These are phyloP conservation scores for Octodon degus DNA, from an alignment of 2,113 vertebrate species.

Conservation along the genomic window DNA sequence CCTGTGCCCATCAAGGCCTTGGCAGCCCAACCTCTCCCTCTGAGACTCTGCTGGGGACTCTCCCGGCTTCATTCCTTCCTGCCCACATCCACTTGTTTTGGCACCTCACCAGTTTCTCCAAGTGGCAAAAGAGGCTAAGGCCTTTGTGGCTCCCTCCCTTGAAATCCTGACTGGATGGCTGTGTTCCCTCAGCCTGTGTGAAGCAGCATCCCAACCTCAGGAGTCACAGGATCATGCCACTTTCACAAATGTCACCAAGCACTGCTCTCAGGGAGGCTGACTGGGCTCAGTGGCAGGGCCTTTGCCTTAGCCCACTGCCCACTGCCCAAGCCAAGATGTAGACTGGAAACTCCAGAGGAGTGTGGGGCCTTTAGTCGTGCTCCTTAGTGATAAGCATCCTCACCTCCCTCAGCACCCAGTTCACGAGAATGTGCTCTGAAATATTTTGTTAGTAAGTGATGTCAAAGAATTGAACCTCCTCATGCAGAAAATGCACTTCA, in stretches of 20 bases:
- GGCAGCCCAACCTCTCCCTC: not conserved
- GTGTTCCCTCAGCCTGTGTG: no score
- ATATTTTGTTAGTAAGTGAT: not conserved
- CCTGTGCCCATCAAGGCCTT: not conserved
- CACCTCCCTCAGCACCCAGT: not conserved
- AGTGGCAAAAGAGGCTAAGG: not conserved
- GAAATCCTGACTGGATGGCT: not conserved
- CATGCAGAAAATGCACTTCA: not conserved
- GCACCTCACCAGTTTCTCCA: not conserved
- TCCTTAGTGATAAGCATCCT: not conserved
- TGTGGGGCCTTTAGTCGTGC: not conserved
- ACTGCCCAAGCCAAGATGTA: not conserved
- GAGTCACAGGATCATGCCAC: not conserved
- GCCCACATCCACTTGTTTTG: not conserved
- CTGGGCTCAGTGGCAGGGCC: not conserved
- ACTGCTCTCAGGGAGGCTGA: not conserved
- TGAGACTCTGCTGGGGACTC: not conserved
- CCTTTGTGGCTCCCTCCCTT: not conserved
- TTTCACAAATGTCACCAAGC: slow-evolving; percentile 27
- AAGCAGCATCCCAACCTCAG: not conserved
- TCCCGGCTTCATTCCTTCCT: not conserved
- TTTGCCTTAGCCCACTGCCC: not conserved
- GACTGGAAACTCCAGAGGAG: not conserved
- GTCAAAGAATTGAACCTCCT: not conserved
- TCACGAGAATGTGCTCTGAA: not conserved